Base-by-base conservation (phyloP, 1,140 invertebrate genomes). In the Pseudomyrmex cubaensis region DNA sequence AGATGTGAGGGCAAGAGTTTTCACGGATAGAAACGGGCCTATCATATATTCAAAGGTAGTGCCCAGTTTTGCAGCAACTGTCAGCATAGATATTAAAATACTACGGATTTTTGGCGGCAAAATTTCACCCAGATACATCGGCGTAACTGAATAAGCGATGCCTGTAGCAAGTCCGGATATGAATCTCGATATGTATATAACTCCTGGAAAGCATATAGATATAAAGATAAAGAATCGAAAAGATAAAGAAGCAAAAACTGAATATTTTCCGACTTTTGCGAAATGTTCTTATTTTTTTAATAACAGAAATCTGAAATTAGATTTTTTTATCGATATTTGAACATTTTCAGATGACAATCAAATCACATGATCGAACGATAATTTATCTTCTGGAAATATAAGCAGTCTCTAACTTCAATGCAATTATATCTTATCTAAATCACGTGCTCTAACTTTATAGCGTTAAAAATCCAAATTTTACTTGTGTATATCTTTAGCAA, bases 121-220 rank as follows among this genome's bases (percentile, higher is more conserved):
- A 69, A 97, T 95, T 94, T 96, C 95, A 76, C 95, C 95, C 22
- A 97, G 86, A 84, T 96, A 96, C 92, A 96, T 95, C 0, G 95
- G 95, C 0, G 95, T 94, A 0, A 93, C 92, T 1, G 96, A 95
- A 82, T 96, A 96, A 3, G 96, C 94, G 13, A 95, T 95, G 12
- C 96, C 96, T 74, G 96, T 94, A 7, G 95, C 95, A 2, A 97
- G 87, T 8, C 96, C 96, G 2, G 95, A 94, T 82, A 96, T 92
- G 5, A 95, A 83, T 50, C 89, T 87, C 9, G 80, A 83, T 8
- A 83, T 4, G 3, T 84, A 89, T 84, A 89, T 13, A 90, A 59
- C 56, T 88, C 80, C 89, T 90, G 2, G 5, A 61, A 54, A 74
- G 9, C 3, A 62, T 9, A 82, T 9, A 82, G 7, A 35, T 35